Conservation (phyloP, 2,888 invertebrate species). For the Chironomus tentans region DNA sequence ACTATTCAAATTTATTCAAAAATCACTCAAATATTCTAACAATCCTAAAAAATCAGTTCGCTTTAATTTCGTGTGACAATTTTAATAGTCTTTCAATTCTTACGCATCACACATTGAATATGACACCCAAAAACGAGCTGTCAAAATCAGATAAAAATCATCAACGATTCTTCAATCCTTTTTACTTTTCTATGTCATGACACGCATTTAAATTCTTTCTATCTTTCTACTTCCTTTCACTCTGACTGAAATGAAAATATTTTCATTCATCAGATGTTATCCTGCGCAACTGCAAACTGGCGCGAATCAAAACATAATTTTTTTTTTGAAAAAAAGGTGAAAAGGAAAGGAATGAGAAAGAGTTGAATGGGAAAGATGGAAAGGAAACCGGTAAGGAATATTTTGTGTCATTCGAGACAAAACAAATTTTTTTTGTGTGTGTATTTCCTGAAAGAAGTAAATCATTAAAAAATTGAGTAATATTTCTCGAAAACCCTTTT, state of each 20-base stretch:
- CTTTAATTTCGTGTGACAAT: too few relatives aligned
- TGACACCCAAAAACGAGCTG: not conserved
- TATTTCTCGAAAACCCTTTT: slow-evolving; percentile 15
- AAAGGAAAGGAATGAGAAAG: not conserved
- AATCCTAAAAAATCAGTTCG: too few relatives aligned
- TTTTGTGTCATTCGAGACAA: not conserved
- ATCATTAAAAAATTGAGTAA: slow-evolving; percentile 24
- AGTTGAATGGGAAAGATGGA: slow-evolving; percentile 1
- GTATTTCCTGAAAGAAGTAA: slow-evolving; percentile 7
- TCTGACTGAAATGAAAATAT: too few relatives aligned
- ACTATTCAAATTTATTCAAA: too few relatives aligned
- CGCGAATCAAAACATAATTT: not conserved
- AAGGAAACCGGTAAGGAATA: not conserved
- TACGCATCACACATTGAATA: not conserved
- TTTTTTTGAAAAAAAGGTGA: not conserved
- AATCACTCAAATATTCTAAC: too few relatives aligned
- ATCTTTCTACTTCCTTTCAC: not conserved
- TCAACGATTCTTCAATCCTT: not conserved
- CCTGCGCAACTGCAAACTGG: slow-evolving; percentile 13
- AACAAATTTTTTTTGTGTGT: not conserved
- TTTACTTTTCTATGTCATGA: not conserved
- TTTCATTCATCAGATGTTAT: not conserved
- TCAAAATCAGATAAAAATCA: not conserved
- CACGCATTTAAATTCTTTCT: slow-evolving; percentile 19
- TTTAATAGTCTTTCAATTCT: too few relatives aligned